Evolutionary conservation across 2,113 vertebrate genomes (phyloP), one percentile per base, ranked within the genome.

Genomic region (Columba janthina): DNA sequence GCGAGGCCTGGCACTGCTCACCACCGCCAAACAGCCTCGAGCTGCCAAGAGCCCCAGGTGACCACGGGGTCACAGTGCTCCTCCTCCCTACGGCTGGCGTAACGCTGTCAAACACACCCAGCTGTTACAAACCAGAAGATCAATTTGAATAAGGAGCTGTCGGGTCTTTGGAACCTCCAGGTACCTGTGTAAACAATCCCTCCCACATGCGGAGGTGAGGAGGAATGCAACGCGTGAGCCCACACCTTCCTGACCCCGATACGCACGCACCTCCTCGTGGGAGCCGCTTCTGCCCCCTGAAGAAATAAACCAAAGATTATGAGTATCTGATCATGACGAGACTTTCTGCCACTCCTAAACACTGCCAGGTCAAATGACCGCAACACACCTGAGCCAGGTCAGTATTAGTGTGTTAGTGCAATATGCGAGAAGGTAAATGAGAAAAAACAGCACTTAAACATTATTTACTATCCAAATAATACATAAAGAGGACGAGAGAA

Each of bases 91-190:
- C 2, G 9, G 54, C 24, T 50, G 15, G 15, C 18, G 75, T 67
- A 4, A 5, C 11, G 57, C 1, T 74, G 56, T 28, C 61, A 53
- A 32, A 67, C 34, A 38, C 3, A 13, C 22, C 32, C 26, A 31
- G 72, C 8, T 1, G 8, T 31, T 51, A 40, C 1, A 42, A 60
- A 83, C 9, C 0, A 0, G 2, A 44, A 54, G n/a, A 66, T 15
- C 26, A 18, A 56, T 25, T 1, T 76, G 34, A 79, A 40, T 5
- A 34, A 17, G 31, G 36, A 54, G 46, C 73, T 77, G 8, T 9
- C 3, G 2, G n/a, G 28, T 25, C 60, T 89, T 50, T 34, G 5
- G 10, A 62, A 64, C 4, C 17, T 40, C 32, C 25, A 12, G 38
- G 57, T 38, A 78, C 5, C 36, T 25, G n/a, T 0, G 3, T 3